Evolutionary conservation across 2,888 invertebrate species (phyloP).

Genomic region (Acanthoscelides obtectus): DNA sequence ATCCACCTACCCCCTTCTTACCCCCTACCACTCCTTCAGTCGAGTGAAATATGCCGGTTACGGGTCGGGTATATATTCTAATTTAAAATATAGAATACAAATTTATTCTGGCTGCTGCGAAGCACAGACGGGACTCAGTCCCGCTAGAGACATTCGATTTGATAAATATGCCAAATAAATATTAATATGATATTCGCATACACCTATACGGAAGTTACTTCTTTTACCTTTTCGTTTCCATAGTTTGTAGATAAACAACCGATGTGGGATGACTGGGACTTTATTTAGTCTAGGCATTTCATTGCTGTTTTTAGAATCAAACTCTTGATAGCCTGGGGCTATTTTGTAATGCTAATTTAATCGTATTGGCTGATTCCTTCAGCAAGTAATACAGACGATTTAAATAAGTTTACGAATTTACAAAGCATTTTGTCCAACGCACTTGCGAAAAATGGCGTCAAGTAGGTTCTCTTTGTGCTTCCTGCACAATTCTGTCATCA

Average conservation of each 20-base stretch:
- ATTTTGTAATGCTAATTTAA: too few relatives aligned
- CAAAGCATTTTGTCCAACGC: too few relatives aligned
- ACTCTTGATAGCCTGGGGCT: too few relatives aligned
- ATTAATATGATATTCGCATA: not conserved
- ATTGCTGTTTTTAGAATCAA: too few relatives aligned
- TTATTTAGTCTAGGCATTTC: too few relatives aligned
- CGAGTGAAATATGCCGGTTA: not conserved
- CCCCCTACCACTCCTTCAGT: conserved; percentile 25
- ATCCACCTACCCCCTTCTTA: not conserved
- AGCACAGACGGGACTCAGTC: conserved; percentile 3
- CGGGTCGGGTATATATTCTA: conserved; percentile 48
- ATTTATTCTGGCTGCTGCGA: conserved; percentile 37
- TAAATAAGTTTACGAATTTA: too few relatives aligned
- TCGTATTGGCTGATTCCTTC: too few relatives aligned
- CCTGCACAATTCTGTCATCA: too few relatives aligned
- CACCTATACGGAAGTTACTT: not conserved
- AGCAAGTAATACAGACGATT: too few relatives aligned
- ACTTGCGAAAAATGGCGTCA: too few relatives aligned
- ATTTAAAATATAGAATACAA: conserved; percentile 51
- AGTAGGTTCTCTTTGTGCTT: too few relatives aligned
- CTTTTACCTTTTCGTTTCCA: not conserved
- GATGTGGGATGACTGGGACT: too few relatives aligned
- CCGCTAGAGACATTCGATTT: not conserved
- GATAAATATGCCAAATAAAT: conserved; percentile 3
- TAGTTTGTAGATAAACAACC: not conserved